Percentiles rank a stretch among this genome's conserved stretches.
These are phyloP conservation scores for Nixonia krombeini DNA, from an alignment of 1,140 invertebrate species.

Conservation along the genomic window DNA sequence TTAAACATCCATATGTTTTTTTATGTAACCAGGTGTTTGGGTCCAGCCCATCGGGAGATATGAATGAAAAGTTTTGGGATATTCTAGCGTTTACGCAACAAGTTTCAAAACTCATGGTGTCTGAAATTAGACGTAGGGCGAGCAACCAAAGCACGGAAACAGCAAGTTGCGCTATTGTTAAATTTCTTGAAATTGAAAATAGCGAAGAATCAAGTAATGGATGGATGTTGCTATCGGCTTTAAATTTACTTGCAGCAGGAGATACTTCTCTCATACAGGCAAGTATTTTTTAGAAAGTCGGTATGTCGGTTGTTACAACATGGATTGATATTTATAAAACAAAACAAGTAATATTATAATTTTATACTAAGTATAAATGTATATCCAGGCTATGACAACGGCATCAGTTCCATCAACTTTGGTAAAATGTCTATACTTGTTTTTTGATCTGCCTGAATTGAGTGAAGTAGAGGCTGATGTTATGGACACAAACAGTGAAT, in stretches of 20 bases:
- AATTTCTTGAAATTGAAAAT: conserved; percentile 94
- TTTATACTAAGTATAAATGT: neutral
- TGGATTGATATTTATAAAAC: no score
- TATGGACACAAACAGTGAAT: conserved; percentile 84
- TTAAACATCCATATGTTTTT: neutral
- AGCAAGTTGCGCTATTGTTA: conserved; percentile 95
- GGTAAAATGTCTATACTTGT: conserved; percentile 98
- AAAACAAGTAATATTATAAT: no score
- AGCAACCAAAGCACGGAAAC: conserved; percentile 96
- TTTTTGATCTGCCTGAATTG: conserved; percentile 96
- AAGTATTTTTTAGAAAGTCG: conserved; percentile 50
- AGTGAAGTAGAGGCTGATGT: conserved; percentile 84
- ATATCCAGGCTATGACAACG: conserved; percentile 93
- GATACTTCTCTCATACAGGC: conserved; percentile 82
- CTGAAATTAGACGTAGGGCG: conserved; percentile 92
- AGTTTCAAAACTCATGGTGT: conserved; percentile 95
- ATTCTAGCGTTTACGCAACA: conserved; percentile 93
- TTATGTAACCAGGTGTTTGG: conserved; percentile 83
- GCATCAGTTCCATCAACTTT: conserved; percentile 96
- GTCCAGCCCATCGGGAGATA: conserved; percentile 88
- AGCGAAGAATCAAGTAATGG: conserved; percentile 94
- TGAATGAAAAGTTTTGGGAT: conserved; percentile 96
- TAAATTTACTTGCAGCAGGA: conserved; percentile 91
- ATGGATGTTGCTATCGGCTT: conserved; percentile 93
- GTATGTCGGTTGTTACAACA: no score